Evolutionary conservation across 2,888 invertebrate genomes (phyloP).

Genomic region (Drosophila diplacantha): DNA sequence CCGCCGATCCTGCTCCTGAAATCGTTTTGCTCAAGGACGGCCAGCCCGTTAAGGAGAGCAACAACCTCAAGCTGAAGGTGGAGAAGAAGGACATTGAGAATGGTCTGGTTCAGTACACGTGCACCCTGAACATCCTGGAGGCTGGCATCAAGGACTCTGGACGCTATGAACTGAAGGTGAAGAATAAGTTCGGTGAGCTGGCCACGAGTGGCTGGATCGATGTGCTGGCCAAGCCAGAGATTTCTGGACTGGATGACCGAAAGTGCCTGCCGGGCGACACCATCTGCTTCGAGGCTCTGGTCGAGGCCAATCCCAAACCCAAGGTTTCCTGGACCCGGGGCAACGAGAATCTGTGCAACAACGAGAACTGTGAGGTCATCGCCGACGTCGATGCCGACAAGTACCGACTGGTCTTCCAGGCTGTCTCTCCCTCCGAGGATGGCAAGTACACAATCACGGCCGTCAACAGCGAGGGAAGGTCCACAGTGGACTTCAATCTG

Average conservation of each 20-base stretch:
- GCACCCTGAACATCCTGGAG: slow-evolving; percentile 81
- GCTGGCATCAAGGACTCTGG: slow-evolving; percentile 87
- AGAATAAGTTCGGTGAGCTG: slow-evolving; percentile 88
- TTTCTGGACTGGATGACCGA: slow-evolving; percentile 86
- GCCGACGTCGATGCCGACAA: slow-evolving; percentile 77
- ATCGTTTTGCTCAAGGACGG: slow-evolving; percentile 91
- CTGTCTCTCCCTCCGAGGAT: slow-evolving; percentile 84
- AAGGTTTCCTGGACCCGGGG: slow-evolving; percentile 86
- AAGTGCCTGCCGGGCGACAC: slow-evolving; percentile 87
- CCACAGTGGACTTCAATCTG: slow-evolving; percentile 83
- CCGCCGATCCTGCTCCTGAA: slow-evolving; percentile 93
- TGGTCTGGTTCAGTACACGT: slow-evolving; percentile 88
- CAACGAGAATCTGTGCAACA: slow-evolving; percentile 77
- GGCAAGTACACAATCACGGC: slow-evolving; percentile 89
- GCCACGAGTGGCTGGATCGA: slow-evolving; percentile 87
- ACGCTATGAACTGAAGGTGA: slow-evolving; percentile 87
- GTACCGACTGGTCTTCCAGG: slow-evolving; percentile 84
- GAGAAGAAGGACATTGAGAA: slow-evolving; percentile 85
- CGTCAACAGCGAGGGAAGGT: slow-evolving; percentile 87
- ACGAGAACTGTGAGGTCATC: slow-evolving; percentile 78
- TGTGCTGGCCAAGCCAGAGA: slow-evolving; percentile 87
- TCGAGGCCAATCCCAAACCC: slow-evolving; percentile 93
- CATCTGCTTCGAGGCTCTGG: slow-evolving; percentile 87
- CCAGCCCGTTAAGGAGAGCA: slow-evolving; percentile 82
- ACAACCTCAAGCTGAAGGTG: slow-evolving; percentile 82